Conservation (phyloP, 2,888 invertebrate species). For the Ormyrus thymus region DNA sequence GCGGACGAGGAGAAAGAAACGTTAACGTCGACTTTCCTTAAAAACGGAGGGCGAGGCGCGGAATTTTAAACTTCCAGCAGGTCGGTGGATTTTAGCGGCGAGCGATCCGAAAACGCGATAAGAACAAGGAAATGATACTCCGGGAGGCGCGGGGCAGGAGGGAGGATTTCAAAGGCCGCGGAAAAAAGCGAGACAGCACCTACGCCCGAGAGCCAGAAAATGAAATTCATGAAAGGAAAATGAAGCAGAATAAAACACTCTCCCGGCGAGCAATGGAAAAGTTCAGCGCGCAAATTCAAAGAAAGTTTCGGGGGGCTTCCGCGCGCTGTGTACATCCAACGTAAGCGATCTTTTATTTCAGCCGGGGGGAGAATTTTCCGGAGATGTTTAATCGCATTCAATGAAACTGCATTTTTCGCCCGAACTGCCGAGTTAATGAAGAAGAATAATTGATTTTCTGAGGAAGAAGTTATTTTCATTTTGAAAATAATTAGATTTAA, state of each 20-base stretch:
- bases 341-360: too few relatives aligned
- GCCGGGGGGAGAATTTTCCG: too few relatives aligned
- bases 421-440: too few relatives aligned
- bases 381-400: too few relatives aligned
- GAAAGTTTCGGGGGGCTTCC: background rate
- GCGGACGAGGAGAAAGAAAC: too few relatives aligned
- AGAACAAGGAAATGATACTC: constrained; percentile 25
- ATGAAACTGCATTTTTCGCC: too few relatives aligned
- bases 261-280: constrained; percentile 9
- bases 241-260: constrained; percentile 38
- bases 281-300: constrained; percentile 5
- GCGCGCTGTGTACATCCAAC: too few relatives aligned
- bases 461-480: too few relatives aligned
- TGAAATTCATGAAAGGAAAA: constrained; percentile 41
- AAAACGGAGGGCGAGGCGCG: background rate
- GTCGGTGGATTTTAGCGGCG: constrained; percentile 5
- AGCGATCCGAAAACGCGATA: constrained; percentile 19
- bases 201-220: constrained; percentile 5
- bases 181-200: background rate
- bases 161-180: background rate
- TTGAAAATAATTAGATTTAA: too few relatives aligned
- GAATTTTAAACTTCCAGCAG: constrained; percentile 3
- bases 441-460: too few relatives aligned
- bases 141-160: too few relatives aligned
- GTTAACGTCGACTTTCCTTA: too few relatives aligned